Base-by-base conservation (phyloP, 2,888 invertebrate genomes). In the Hydriomena furcata region DNA sequence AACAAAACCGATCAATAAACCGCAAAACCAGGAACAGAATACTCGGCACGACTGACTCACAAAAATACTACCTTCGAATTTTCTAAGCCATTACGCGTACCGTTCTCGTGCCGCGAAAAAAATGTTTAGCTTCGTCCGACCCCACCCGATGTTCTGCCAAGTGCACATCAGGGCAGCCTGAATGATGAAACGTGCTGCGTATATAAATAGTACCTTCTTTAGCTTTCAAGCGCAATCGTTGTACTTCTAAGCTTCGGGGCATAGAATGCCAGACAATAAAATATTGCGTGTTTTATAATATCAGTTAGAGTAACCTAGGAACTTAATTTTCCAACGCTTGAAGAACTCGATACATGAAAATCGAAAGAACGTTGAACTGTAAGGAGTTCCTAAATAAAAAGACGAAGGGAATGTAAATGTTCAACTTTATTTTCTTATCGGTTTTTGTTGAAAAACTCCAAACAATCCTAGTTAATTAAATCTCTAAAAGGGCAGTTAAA, bases 11-110 rank as follows among this genome's bases (percentile, higher is more conserved):
- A 27, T 46, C 36, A 54, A 56, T 60, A 54, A 61, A 61, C 58
- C 49, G 51, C 55, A 55, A 52, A 60, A 51, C 13, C 32, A 17
- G 28, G 21, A 52, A 55, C 40, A 45, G 59, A 58, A 58, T 59
- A 61, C 45, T 60, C 57, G 46, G 58, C 60, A 42, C 52, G 64
- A 60, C 47, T 63, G 63, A 65, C 61, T 56, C 63, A 63, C 42
- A 62, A 71, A 69, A 71, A 66, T 57, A 66, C 61, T 65, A 69
- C 68, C 63, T 65, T 58, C 61, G 63, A 75, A 74, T 76, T 78
- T 81, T 79, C 77, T 55, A 65, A 72, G 68, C 72, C 78, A 77
- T 81, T 80, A 79, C 61, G 54, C 62, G 55, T 47, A 55, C 41
- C 57, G 55, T 56, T 55, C 57, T 59, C 55, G 42, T 56, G 56